Conservation (phyloP, 2,888 invertebrate species). For the Agrochola lota region DNA sequence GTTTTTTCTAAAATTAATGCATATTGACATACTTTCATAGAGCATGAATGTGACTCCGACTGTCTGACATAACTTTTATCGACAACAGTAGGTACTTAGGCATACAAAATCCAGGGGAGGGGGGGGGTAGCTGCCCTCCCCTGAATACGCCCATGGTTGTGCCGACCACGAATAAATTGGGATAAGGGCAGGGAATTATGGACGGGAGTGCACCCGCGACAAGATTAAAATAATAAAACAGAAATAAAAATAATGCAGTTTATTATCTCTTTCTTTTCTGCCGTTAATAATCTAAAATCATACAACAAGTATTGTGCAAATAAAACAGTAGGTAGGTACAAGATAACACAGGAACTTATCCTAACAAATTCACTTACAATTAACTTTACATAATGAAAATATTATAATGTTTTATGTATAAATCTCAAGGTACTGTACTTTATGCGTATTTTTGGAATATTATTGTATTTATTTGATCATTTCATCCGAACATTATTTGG, state of each 20-base stretch:
- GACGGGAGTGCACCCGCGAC: background rate
- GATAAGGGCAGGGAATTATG: too few species aligned
- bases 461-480: constrained; percentile 13
- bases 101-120: too few species aligned
- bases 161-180: too few species aligned
- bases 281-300: constrained; percentile 51
- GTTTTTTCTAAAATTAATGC: too few species aligned
- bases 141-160: too few species aligned
- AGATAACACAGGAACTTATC: constrained; percentile 67
- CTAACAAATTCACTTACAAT: constrained; percentile 62
- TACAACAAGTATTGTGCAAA: constrained; percentile 67
- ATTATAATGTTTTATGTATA: constrained; percentile 42
- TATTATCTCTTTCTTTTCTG: constrained; percentile 52
- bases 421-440: constrained; percentile 58
- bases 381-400: constrained; percentile 37
- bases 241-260: constrained; percentile 61
- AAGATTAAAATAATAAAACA: constrained; percentile 24
- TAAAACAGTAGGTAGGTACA: constrained; percentile 64
- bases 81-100: too few species aligned
- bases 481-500: constrained; percentile 27
- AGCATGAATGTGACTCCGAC: too few species aligned
- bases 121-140: too few species aligned
- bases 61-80: too few species aligned
- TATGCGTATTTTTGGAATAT: constrained; percentile 28
- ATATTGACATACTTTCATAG: too few species aligned